Conservation (phyloP, 1,140 invertebrate genomes). For the Cephus cinctus region DNA sequence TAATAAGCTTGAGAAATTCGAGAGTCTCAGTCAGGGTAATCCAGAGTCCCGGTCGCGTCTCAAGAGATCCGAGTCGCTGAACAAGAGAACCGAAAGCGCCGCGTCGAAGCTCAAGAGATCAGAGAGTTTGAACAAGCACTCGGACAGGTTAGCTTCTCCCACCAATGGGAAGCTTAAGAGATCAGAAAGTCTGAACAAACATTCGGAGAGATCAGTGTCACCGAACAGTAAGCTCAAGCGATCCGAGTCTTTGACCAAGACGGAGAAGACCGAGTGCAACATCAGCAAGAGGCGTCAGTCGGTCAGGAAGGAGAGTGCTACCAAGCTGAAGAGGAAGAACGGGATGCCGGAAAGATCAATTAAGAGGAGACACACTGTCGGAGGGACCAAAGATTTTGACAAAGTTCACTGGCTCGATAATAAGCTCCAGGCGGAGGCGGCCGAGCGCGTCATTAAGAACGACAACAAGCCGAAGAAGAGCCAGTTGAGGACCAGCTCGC, state of each 20-base stretch:
- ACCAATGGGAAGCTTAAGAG: slow-evolving; percentile 56
- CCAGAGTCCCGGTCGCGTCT: slow-evolving; percentile 48
- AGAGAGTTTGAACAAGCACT: slow-evolving; percentile 52
- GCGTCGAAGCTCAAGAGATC: slow-evolving; percentile 48
- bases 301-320: slow-evolving; percentile 54
- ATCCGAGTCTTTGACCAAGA: slow-evolving; percentile 72
- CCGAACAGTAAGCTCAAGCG: slow-evolving; percentile 58
- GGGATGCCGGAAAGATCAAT: slow-evolving; percentile 75
- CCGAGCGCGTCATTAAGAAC: slow-evolving; percentile 55
- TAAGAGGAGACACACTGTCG: slow-evolving; percentile 87
- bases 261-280: slow-evolving; percentile 80
- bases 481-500: slow-evolving; percentile 62
- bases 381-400: slow-evolving; percentile 83
- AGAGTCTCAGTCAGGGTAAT: slow-evolving; percentile 43
- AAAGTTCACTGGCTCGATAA: slow-evolving; percentile 65
- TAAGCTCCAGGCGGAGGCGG: slow-evolving; percentile 51
- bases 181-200: slow-evolving; percentile 61
- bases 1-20: slow-evolving; percentile 53
- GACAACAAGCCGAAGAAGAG: slow-evolving; percentile 53
- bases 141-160: slow-evolving; percentile 47
- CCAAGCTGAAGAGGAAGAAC: slow-evolving; percentile 72
- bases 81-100: slow-evolving; percentile 54
- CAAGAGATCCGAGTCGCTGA: slow-evolving; percentile 63
- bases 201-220: slow-evolving; percentile 48
- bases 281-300: slow-evolving; percentile 69